phyloP scores from a whole-genome alignment of 1,140 invertebrate genomes.

The Drosophila melanica region DNA sequence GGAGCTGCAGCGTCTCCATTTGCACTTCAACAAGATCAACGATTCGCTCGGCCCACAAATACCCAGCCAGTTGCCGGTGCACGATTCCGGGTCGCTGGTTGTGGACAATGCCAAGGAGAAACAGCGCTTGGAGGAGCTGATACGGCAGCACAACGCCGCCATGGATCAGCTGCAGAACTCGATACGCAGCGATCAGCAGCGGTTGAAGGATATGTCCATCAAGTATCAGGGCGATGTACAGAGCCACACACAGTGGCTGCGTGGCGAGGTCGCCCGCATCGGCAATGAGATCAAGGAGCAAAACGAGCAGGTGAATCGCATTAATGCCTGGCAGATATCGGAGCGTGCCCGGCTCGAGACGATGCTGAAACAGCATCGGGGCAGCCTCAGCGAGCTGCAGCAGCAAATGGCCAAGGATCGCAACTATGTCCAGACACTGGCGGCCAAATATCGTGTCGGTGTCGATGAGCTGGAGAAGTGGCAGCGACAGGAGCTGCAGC shows the following conservation, averaged over 20 bases:
- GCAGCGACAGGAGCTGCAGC: conserved; percentile 70
- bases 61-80: conserved; percentile 6
- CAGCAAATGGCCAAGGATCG: conserved; percentile 71
- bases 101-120: conserved; percentile 64
- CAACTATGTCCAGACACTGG: conserved; percentile 68
- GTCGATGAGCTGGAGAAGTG: conserved; percentile 80
- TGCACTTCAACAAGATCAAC: conserved; percentile 64
- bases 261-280: conserved; percentile 70
- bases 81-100: conserved; percentile 41
- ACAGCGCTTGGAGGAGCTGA: conserved; percentile 66
- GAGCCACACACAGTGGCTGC: conserved; percentile 77
- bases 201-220: conserved; percentile 64
- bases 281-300: conserved; percentile 72
- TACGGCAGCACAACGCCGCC: conserved; percentile 72
- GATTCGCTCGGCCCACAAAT: conserved; percentile 55
- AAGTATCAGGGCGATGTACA: conserved; percentile 79
- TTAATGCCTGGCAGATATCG: conserved; percentile 75
- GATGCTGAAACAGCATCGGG: conserved; percentile 70
- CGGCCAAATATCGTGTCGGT: conserved; percentile 73
- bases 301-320: conserved; percentile 67
- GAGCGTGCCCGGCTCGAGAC: conserved; percentile 70
- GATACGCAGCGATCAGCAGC: conserved; percentile 70
- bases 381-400: conserved; percentile 68
- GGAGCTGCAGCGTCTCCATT: conserved; percentile 65
- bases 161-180: conserved; percentile 71